phyloP scores from a whole-genome alignment of 2,113 vertebrate genomes.

The Callocephalon fimbriatum region DNA sequence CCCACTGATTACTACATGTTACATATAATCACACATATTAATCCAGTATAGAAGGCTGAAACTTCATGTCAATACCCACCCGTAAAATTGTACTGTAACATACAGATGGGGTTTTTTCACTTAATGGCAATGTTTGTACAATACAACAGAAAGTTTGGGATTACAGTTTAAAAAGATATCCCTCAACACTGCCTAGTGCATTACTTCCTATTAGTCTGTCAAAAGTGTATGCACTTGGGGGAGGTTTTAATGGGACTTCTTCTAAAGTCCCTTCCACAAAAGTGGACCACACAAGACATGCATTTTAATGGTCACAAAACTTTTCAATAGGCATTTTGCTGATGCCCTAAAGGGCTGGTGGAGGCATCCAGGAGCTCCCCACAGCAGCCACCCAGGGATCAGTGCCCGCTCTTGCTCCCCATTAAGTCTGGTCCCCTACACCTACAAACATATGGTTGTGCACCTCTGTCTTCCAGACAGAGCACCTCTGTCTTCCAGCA shows the following conservation, averaged over 20 bases:
- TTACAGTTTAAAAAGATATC: not conserved
- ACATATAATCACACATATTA: conserved; percentile 7
- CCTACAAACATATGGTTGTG: not conserved
- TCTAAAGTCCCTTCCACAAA: not conserved
- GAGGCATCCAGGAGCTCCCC: rapidly evolving
- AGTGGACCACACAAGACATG: not conserved
- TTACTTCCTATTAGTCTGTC: not conserved
- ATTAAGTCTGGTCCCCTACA: not conserved
- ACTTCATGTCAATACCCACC: not conserved
- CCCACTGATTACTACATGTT: not conserved
- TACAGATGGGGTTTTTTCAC: not conserved
- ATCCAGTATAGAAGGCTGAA: not conserved
- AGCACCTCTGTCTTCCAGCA: not conserved
- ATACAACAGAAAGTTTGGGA: not conserved
- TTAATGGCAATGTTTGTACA: not conserved
- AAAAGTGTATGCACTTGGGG: not conserved
- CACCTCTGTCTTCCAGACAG: not conserved
- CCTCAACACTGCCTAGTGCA: not conserved
- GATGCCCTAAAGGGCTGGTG: not conserved
- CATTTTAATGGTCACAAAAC: not conserved
- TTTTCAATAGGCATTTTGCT: not conserved
- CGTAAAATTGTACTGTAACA: not conserved
- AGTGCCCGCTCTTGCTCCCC: rapidly evolving
- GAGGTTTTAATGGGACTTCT: not conserved
- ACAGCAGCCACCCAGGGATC: rapidly evolving